Evolutionary conservation across 2,113 vertebrate genomes (phyloP).

Genomic region (Ciconia boyciana): DNA sequence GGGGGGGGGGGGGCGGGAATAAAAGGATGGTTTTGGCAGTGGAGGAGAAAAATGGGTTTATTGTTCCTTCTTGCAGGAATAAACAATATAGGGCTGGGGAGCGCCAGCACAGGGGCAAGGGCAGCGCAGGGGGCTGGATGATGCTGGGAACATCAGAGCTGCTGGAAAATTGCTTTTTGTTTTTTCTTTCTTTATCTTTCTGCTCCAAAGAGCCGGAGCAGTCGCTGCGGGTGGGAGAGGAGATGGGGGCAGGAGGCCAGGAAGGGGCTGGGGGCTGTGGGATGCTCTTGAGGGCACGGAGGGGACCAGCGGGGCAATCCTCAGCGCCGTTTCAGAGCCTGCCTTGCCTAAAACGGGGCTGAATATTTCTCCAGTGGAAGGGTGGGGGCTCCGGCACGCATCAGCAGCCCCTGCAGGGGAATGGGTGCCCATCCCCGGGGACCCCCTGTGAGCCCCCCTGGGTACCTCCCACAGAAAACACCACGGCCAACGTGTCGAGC

Average conservation of each 20-base stretch:
- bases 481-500: slow-evolving; percentile 77
- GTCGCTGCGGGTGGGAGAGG: neutral
- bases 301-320: neutral
- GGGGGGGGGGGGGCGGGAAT: neutral
- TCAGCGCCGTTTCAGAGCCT: rapidly evolving
- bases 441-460: neutral
- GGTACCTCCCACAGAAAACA: slow-evolving; percentile 79
- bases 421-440: neutral
- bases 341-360: neutral
- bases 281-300: neutral
- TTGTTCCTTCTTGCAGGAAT: slow-evolving; percentile 9
- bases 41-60: slow-evolving; percentile 3
- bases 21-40: neutral
- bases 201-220: neutral
- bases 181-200: slow-evolving; percentile 22
- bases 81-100: neutral
- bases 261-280: neutral
- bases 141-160: neutral
- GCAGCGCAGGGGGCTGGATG: neutral
- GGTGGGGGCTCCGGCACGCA: neutral
- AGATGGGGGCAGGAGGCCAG: neutral
- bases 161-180: neutral
- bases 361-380: neutral
- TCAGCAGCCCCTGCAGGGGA: rapidly evolving
- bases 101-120: neutral